Evolutionary conservation across 92 coral and sea anemone species (phyloP).

Genomic region (Porites rus): DNA sequence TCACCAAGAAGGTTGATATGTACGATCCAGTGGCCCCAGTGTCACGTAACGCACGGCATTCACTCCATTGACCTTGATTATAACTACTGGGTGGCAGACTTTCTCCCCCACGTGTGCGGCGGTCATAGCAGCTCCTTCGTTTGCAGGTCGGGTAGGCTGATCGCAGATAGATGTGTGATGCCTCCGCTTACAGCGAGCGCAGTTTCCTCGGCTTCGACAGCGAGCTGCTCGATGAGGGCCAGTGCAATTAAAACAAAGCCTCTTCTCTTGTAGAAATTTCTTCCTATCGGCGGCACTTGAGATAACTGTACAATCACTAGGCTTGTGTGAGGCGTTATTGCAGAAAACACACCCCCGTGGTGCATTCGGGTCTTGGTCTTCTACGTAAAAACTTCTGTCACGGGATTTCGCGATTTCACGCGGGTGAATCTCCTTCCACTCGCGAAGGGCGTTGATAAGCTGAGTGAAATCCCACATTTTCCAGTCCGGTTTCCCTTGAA

Average conservation of each 20-base stretch:
- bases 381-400: constrained; percentile 33
- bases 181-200: constrained; percentile 61
- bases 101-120: constrained; percentile 50
- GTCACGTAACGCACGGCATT: constrained; percentile 68
- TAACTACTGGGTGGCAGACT: constrained; percentile 60
- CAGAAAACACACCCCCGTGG: constrained; percentile 58
- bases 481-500: constrained; percentile 55
- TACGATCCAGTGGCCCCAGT: constrained; percentile 70
- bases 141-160: constrained; percentile 2
- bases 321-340: constrained; percentile 50
- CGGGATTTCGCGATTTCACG: neutral
- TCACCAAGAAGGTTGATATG: constrained; percentile 44
- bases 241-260: constrained; percentile 61
- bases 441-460: constrained; percentile 48
- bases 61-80: constrained; percentile 43
- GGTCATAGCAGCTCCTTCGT: constrained; percentile 37
- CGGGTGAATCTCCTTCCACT: constrained; percentile 67
- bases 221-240: constrained; percentile 46
- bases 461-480: constrained; percentile 66
- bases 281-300: constrained; percentile 37
- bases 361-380: constrained; percentile 20
- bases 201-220: constrained; percentile 61
- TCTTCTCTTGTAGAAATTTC: constrained; percentile 29
- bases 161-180: constrained; percentile 70
- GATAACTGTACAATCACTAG: constrained; percentile 50